A percentile compares a stretch with the other conserved stretches of the same genome.
phyloP scores from a whole-genome alignment of 1,140 invertebrate genomes.

The Goniozus legneri region DNA sequence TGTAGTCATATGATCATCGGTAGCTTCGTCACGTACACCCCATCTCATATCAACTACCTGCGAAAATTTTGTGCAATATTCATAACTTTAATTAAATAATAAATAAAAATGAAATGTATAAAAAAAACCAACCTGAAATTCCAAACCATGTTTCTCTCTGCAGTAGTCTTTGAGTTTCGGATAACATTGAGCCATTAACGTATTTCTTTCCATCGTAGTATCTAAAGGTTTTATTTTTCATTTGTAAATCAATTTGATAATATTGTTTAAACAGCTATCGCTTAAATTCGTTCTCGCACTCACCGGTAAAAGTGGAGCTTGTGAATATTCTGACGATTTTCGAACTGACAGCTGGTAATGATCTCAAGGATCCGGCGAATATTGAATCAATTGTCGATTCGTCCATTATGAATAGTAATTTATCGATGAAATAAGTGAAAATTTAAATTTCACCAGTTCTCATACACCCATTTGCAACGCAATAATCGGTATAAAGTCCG shows the following conservation, averaged over 20 bases:
- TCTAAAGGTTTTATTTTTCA: slow-evolving; percentile 59
- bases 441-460: too few relatives aligned
- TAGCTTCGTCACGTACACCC: slow-evolving; percentile 95
- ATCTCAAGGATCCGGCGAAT: slow-evolving; percentile 83
- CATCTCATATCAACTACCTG: slow-evolving; percentile 98
- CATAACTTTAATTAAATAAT: not conserved
- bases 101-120: slow-evolving; percentile 3
- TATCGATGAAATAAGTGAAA: too few relatives aligned
- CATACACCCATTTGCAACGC: too few relatives aligned
- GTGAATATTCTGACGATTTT: slow-evolving; percentile 99
- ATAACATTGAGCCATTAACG: slow-evolving; percentile 97
- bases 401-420: slow-evolving; percentile 64
- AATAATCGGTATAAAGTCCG: too few relatives aligned
- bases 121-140: slow-evolving; percentile 98
- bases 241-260: slow-evolving; percentile 4
- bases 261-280: not conserved
- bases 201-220: slow-evolving; percentile 96
- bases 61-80: slow-evolving; percentile 2
- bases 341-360: slow-evolving; percentile 90
- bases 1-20: slow-evolving; percentile 98
- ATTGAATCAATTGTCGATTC: slow-evolving; percentile 87
- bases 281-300: slow-evolving; percentile 22
- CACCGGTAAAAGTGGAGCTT: slow-evolving; percentile 97
- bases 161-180: slow-evolving; percentile 96
- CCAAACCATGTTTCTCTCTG: slow-evolving; percentile 93